Conservation (phyloP, 2,888 invertebrate species). For the Rhogogaster chlorosoma region DNA sequence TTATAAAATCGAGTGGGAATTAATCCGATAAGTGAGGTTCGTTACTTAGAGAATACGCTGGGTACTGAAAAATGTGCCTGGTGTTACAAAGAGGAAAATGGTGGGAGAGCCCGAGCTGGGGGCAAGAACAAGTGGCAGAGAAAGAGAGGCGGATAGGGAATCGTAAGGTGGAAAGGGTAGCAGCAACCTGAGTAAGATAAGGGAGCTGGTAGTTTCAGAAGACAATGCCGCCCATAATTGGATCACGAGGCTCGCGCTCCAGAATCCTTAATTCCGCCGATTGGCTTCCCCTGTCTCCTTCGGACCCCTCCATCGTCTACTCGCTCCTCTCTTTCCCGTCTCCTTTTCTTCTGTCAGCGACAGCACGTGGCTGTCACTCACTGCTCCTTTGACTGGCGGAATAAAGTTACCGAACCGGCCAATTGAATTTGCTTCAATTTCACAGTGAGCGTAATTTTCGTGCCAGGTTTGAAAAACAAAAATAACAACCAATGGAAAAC, state of each 20-base stretch:
- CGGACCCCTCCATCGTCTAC: constrained; percentile 49
- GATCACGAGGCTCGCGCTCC: constrained; percentile 69
- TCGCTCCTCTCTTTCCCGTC: constrained; percentile 46
- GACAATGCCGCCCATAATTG: constrained; percentile 72
- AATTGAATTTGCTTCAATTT: constrained; percentile 51
- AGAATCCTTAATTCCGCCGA: constrained; percentile 71
- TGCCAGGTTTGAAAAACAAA: constrained; percentile 34
- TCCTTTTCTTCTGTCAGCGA: constrained; percentile 58
- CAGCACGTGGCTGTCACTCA: constrained; percentile 54
- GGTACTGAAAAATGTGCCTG: constrained; percentile 49
- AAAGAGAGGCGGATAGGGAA: constrained; percentile 43
- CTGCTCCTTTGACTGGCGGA: constrained; percentile 48
- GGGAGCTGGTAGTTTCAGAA: constrained; percentile 69
- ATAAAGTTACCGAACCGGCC: constrained; percentile 51
- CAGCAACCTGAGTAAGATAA: constrained; percentile 63
- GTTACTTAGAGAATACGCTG: constrained; percentile 48
- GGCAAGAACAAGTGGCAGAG: constrained; percentile 25
- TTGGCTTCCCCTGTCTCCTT: constrained; percentile 64
- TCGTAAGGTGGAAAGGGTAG: constrained; percentile 45
- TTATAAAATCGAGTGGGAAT: constrained; percentile 51
- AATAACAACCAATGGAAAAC: background rate
- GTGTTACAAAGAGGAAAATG: constrained; percentile 21
- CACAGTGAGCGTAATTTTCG: constrained; percentile 43
- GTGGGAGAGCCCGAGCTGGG: constrained; percentile 16
- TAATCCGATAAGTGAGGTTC: constrained; percentile 53